Evolutionary conservation across 1,140 invertebrate species (phyloP).

Genomic region (Anoplolepis gracilipes): DNA sequence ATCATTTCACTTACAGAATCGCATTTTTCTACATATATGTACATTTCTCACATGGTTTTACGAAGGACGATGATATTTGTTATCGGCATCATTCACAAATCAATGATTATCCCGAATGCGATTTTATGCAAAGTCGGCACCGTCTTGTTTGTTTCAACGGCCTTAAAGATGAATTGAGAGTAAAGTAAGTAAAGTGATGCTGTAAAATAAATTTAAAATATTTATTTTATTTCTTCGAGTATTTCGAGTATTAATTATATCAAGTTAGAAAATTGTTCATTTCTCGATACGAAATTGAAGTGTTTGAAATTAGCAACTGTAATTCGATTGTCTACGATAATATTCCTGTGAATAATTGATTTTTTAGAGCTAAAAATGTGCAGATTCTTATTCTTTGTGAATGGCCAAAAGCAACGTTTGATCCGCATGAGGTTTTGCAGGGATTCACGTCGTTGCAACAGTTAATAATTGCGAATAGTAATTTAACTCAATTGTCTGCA

Average conservation of each 20-base stretch:
- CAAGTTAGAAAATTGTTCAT: neutral
- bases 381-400: conserved; percentile 64
- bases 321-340: neutral
- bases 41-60: neutral
- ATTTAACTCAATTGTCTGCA: conserved; percentile 64
- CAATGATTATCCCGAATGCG: conserved; percentile 55
- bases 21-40: neutral
- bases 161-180: conserved; percentile 69
- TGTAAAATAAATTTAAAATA: neutral
- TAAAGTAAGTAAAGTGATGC: conserved; percentile 44
- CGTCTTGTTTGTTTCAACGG: conserved; percentile 73
- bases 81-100: conserved; percentile 23
- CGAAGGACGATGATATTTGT: conserved; percentile 54
- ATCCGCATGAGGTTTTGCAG: conserved; percentile 62
- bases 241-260: neutral
- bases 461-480: conserved; percentile 70
- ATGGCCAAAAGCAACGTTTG: conserved; percentile 70
- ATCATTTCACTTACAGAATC: neutral
- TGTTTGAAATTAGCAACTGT: neutral
- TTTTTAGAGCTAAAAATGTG: conserved; percentile 65
- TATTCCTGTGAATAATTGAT: neutral
- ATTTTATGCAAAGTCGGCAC: conserved; percentile 63
- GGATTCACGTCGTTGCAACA: conserved; percentile 68
- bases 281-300: neutral
- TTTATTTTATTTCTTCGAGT: neutral